These are phyloP conservation scores for Hylia prasina DNA, from an alignment of 2,113 vertebrate species.

Conservation along the genomic window DNA sequence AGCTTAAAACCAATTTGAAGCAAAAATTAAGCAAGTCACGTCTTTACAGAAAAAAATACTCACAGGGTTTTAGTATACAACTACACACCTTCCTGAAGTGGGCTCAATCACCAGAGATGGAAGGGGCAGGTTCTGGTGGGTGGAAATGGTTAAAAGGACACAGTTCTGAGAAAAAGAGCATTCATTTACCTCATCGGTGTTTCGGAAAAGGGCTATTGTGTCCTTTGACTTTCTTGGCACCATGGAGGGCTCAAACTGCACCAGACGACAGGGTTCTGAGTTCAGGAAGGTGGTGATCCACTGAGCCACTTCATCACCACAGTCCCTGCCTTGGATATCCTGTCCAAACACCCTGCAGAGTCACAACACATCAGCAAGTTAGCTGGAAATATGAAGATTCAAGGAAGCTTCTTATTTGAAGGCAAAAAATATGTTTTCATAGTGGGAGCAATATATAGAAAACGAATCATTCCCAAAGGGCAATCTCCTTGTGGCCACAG, in stretches of 20 bases:
- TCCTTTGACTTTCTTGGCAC: constrained; percentile 63
- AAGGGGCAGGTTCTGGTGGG: background rate
- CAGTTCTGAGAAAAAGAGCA: background rate
- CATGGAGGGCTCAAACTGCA: constrained; percentile 87
- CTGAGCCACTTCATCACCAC: constrained; percentile 80
- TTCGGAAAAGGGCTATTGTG: background rate
- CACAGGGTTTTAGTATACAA: background rate
- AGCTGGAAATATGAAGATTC: background rate
- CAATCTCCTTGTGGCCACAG: background rate
- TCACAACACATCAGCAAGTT: background rate
- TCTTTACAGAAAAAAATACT: background rate
- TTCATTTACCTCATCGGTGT: constrained; percentile 59
- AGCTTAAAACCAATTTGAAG: background rate
- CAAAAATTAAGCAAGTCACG: background rate
- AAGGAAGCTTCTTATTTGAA: background rate
- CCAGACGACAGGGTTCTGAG: constrained; percentile 74
- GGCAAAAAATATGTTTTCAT: background rate
- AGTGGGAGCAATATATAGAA: background rate
- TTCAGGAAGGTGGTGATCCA: constrained; percentile 84
- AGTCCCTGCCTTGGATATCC: constrained; percentile 86
- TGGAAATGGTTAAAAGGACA: background rate
- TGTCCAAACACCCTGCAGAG: constrained; percentile 74
- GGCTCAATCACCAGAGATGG: background rate
- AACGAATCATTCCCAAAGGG: background rate
- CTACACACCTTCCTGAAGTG: background rate